These are phyloP conservation scores for Anniella stebbinsi DNA, from an alignment of 2,797 vertebrate genomes.

Conservation along the genomic window DNA sequence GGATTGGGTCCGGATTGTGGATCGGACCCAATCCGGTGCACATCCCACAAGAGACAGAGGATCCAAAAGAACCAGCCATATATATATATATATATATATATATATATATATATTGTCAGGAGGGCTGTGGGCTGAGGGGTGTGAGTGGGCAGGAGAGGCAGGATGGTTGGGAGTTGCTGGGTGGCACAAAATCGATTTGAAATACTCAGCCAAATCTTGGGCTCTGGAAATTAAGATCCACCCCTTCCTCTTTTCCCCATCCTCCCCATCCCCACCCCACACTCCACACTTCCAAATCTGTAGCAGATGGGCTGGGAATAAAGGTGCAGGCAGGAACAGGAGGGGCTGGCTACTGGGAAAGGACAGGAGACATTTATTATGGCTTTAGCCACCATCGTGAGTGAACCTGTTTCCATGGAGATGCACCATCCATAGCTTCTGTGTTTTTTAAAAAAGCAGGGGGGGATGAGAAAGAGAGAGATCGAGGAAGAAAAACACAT, in stretches of 20 bases:
- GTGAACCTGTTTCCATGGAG: conserved; percentile 41
- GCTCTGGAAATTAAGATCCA: neutral
- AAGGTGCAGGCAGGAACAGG: neutral
- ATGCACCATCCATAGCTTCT: conserved; percentile 15
- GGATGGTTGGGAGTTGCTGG: no score
- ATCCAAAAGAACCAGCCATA: neutral
- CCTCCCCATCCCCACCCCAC: neutral
- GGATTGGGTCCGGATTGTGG: no score
- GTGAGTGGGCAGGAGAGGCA: neutral
- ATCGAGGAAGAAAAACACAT: neutral
- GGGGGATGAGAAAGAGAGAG: no score
- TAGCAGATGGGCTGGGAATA: conserved; percentile 2
- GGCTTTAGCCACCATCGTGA: conserved; percentile 15
- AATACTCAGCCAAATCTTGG: neutral
- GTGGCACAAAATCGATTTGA: neutral
- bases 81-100: no score
- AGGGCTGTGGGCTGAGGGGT: neutral
- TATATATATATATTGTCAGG: no score
- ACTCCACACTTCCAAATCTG: neutral
- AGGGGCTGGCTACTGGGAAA: neutral
- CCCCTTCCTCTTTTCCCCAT: neutral
- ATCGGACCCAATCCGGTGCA: no score
- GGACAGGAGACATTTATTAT: neutral
- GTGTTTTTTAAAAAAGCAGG: neutral
- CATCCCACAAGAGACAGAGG: neutral